Percentiles rank a stretch among this genome's conserved stretches.
phyloP scores from a whole-genome alignment of 1,140 invertebrate species.

The Drosophila kohkoa region DNA sequence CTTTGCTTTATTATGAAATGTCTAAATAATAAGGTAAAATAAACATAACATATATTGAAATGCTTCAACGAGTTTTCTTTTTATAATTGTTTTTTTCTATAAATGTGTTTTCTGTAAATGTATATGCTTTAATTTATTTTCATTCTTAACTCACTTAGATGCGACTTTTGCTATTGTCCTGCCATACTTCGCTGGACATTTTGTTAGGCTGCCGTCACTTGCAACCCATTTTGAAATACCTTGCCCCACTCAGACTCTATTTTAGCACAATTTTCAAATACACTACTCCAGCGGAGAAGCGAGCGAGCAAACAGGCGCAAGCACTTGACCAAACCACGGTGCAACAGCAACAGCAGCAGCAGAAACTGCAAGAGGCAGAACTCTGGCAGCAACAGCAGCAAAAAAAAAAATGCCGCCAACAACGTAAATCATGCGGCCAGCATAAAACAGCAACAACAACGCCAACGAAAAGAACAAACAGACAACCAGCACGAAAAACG shows the following conservation, averaged over 20 bases:
- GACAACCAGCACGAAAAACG: slow-evolving; percentile 32
- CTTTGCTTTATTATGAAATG: too few relatives aligned
- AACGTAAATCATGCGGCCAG: slow-evolving; percentile 75
- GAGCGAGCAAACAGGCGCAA: slow-evolving; percentile 38
- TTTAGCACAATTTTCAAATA: slow-evolving; percentile 22
- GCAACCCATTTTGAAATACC: slow-evolving; percentile 7
- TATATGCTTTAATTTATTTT: too few relatives aligned
- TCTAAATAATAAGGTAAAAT: too few relatives aligned
- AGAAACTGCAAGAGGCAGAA: neutral
- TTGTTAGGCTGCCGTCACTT: neutral
- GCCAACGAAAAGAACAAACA: slow-evolving; percentile 37
- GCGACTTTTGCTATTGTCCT: too few relatives aligned
- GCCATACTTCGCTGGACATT: neutral
- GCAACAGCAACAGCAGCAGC: slow-evolving; percentile 33
- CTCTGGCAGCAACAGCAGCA: slow-evolving; percentile 35
- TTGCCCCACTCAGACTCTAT: neutral
- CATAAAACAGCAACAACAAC: slow-evolving; percentile 41
- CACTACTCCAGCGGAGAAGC: slow-evolving; percentile 9
- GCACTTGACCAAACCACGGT: slow-evolving; percentile 50
- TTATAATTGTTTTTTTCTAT: too few relatives aligned
- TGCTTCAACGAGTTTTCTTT: too few relatives aligned
- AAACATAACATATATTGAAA: too few relatives aligned
- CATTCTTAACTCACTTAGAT: neutral
- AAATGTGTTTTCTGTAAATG: too few relatives aligned
- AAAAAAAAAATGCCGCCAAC: slow-evolving; percentile 53